phyloP scores from a whole-genome alignment of 2,113 vertebrate species.

The Rattus norvegicus region GRCr8 NC_086020.1:247786001-247786500 shows the following conservation, averaged over 20 bases:
- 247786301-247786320: neutral
- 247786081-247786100: no score
- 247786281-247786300: neutral
- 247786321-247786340: neutral
- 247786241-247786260: neutral
- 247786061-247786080: neutral
- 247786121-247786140: neutral
- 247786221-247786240: neutral
- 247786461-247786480: neutral
- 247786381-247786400: neutral
- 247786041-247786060: neutral
- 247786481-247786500: neutral
- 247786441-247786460: neutral
- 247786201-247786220: neutral
- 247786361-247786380: neutral
- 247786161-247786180: neutral
- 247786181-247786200: neutral
- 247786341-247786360: neutral
- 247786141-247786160: no score
- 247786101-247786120: neutral
- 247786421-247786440: neutral
- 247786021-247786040: neutral
- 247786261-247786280: neutral
- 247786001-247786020: neutral
- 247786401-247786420: neutral